phyloP scores from a whole-genome alignment of 2,888 invertebrate species.

The Drepanosiphum platanoidis region DNA sequence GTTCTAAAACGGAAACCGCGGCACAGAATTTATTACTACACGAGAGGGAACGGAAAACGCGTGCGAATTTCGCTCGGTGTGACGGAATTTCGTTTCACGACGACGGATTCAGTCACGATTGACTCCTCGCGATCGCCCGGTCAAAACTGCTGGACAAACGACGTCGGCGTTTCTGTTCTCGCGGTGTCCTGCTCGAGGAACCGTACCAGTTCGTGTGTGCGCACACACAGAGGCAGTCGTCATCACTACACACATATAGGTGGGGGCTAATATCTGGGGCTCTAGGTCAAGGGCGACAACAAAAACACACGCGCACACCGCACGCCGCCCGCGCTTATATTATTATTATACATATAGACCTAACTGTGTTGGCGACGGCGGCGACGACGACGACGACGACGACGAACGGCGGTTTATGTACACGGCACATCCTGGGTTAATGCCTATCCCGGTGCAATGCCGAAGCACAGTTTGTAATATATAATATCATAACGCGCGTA shows the following conservation, averaged over 20 bases:
- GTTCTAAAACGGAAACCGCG: neutral
- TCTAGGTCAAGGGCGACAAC: conserved; percentile 60
- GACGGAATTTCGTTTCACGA: neutral
- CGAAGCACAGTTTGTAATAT: neutral
- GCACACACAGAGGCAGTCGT: neutral
- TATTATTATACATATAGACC: too few relatives aligned
- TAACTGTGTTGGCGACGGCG: neutral
- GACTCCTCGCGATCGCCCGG: conserved; percentile 25
- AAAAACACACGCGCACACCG: neutral
- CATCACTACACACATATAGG: neutral
- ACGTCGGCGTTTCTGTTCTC: conserved; percentile 26
- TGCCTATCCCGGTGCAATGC: conserved; percentile 3
- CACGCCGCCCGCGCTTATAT: too few relatives aligned
- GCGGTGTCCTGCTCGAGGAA: conserved; percentile 21
- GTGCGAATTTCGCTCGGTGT: neutral
- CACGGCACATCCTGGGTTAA: conserved; percentile 25
- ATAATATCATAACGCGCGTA: neutral
- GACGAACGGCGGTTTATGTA: conserved; percentile 1
- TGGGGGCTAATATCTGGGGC: conserved; percentile 46
- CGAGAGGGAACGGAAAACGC: neutral
- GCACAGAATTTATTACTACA: neutral
- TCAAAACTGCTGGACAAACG: conserved; percentile 41
- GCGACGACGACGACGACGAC: too few relatives aligned
- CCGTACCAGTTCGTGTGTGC: conserved; percentile 32
- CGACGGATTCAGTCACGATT: neutral